Evolutionary conservation across 2,888 invertebrate species (phyloP).

Genomic region (Cephus sareptanus): DNA sequence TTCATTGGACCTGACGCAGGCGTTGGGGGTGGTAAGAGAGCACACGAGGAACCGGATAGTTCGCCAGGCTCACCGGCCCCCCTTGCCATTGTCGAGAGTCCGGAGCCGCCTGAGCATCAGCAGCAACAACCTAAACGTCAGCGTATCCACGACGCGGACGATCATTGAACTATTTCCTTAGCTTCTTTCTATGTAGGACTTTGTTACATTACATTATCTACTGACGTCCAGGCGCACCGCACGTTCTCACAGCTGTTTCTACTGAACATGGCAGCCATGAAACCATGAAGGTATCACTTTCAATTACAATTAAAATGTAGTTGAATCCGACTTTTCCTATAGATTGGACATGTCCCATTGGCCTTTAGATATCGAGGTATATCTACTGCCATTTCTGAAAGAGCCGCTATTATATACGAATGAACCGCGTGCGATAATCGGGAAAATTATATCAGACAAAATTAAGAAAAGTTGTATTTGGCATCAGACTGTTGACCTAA

Average conservation of each 20-base stretch:
- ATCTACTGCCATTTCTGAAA: too few relatives aligned
- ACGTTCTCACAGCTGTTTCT: constrained; percentile 27
- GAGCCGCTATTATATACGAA: too few relatives aligned
- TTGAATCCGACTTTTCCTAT: too few relatives aligned
- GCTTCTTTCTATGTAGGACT: constrained; percentile 56
- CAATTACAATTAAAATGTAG: neutral
- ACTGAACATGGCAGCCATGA: neutral
- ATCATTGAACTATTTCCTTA: constrained; percentile 54
- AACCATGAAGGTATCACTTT: neutral
- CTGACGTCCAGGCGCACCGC: constrained; percentile 50
- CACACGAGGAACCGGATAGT: constrained; percentile 62
- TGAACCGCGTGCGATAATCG: too few relatives aligned
- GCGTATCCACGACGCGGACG: constrained; percentile 61
- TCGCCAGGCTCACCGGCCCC: constrained; percentile 63
- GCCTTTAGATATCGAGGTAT: too few relatives aligned
- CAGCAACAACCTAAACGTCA: constrained; percentile 55
- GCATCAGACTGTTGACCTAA: too few relatives aligned
- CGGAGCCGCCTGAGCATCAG: constrained; percentile 57
- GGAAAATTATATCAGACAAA: too few relatives aligned
- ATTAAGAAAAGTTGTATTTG: too few relatives aligned
- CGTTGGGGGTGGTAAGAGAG: constrained; percentile 58
- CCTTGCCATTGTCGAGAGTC: constrained; percentile 63
- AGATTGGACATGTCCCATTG: too few relatives aligned
- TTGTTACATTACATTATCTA: constrained; percentile 56
- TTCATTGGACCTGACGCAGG: constrained; percentile 62